Conservation (phyloP, 2,797 vertebrate species). For the Acrocephalus scirpaceus region DNA sequence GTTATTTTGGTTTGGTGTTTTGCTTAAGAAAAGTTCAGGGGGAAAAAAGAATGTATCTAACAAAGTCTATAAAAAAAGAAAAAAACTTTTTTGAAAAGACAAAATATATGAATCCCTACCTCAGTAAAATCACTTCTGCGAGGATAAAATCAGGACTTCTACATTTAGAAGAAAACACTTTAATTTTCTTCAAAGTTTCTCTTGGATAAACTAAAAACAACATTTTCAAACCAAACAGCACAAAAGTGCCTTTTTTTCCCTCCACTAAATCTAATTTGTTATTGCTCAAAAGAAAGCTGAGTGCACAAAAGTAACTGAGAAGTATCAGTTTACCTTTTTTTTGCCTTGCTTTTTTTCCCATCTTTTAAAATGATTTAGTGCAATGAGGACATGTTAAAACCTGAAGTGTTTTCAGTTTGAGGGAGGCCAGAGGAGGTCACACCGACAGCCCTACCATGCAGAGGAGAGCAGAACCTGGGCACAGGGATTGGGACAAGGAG, state of each 20-base stretch:
- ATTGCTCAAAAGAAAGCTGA: background rate
- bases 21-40: background rate
- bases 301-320: background rate
- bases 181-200: background rate
- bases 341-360: background rate
- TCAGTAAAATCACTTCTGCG: background rate
- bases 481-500: background rate
- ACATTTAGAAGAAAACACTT: background rate
- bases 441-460: fast-evolving
- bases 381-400: background rate
- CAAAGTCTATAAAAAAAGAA: background rate
- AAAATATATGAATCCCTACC: background rate
- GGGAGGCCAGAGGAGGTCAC: background rate
- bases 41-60: background rate
- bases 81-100: background rate
- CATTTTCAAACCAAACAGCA: background rate
- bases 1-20: background rate
- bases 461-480: too few species aligned
- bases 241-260: background rate
- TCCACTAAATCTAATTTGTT: background rate
- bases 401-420: background rate
- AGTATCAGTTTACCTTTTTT: background rate
- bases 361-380: background rate
- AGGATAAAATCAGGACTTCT: background rate
- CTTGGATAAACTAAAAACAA: background rate